Evolutionary conservation across 1,140 invertebrate genomes (phyloP).

Genomic region (Sycophila sp.): DNA sequence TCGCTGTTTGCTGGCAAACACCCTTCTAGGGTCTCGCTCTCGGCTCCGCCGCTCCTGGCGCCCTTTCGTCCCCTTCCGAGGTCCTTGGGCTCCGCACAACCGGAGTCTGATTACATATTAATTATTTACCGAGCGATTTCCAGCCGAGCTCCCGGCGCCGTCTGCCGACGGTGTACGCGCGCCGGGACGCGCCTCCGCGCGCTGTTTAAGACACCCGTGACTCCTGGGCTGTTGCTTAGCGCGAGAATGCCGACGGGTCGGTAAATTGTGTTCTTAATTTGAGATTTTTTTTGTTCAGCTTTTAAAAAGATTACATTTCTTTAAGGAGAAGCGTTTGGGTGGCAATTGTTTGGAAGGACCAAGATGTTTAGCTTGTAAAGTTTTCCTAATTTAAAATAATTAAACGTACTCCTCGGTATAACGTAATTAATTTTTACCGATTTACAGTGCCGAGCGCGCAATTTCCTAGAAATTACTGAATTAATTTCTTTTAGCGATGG

Average conservation of each 20-base stretch:
- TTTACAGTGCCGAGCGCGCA: too few species aligned
- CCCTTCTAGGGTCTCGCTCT: constrained; percentile 49
- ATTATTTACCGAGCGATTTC: constrained; percentile 61
- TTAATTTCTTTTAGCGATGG: too few species aligned
- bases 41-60: constrained; percentile 51
- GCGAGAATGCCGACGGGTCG: too few species aligned
- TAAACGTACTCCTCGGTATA: too few species aligned
- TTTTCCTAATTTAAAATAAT: too few species aligned
- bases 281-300: background rate
- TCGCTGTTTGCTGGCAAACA: constrained; percentile 61
- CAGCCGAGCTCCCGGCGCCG: background rate
- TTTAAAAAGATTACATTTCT: background rate
- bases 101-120: constrained; percentile 62
- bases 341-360: too few species aligned
- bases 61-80: constrained; percentile 47
- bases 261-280: too few species aligned
- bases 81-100: constrained; percentile 50
- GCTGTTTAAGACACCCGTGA: background rate
- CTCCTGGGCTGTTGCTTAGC: background rate
- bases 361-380: too few species aligned
- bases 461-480: too few species aligned
- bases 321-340: too few species aligned
- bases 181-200: background rate
- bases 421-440: too few species aligned
- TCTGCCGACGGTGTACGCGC: background rate